Evolutionary conservation across 1,140 invertebrate genomes (phyloP).

Genomic region (Drosophila kepulauana): DNA sequence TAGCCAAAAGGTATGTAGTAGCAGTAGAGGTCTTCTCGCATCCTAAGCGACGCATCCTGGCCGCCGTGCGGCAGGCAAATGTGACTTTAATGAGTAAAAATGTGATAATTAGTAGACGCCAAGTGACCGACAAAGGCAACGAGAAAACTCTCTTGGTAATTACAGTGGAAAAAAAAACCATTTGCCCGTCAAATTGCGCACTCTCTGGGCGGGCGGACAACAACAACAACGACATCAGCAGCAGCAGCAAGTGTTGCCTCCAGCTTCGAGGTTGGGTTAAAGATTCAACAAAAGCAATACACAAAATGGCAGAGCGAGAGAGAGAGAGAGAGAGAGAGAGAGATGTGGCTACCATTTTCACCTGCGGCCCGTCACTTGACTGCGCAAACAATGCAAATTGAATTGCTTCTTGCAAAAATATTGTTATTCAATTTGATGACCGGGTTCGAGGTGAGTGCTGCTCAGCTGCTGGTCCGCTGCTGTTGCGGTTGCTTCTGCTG

Average conservation of each 20-base stretch:
- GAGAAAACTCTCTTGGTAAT: slow-evolving; percentile 55
- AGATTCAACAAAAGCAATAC: slow-evolving; percentile 45
- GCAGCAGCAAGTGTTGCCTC: slow-evolving; percentile 62
- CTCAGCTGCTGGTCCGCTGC: neutral
- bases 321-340: too few species aligned
- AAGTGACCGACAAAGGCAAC: slow-evolving; percentile 68
- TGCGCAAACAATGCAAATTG: slow-evolving; percentile 69
- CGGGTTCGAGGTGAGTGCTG: neutral
- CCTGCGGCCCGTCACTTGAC: slow-evolving; percentile 49
- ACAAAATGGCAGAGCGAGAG: slow-evolving; percentile 8
- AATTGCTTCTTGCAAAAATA: slow-evolving; percentile 69
- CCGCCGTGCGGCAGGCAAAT: slow-evolving; percentile 53
- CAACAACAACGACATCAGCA: slow-evolving; percentile 24
- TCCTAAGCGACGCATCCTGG: slow-evolving; percentile 28
- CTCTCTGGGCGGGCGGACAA: slow-evolving; percentile 37
- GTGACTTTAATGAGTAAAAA: slow-evolving; percentile 83
- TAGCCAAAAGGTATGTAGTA: slow-evolving; percentile 33
- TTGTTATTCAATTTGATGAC: slow-evolving; percentile 73
- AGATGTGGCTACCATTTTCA: slow-evolving; percentile 31
- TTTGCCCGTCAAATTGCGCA: slow-evolving; percentile 59
- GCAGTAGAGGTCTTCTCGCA: slow-evolving; percentile 32
- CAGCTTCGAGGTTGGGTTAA: slow-evolving; percentile 29
- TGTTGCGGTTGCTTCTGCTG: too few species aligned
- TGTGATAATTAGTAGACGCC: slow-evolving; percentile 79
- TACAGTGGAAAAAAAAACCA: slow-evolving; percentile 59